phyloP scores from a whole-genome alignment of 2,797 vertebrate genomes.

The Sebastes iracundus region DNA sequence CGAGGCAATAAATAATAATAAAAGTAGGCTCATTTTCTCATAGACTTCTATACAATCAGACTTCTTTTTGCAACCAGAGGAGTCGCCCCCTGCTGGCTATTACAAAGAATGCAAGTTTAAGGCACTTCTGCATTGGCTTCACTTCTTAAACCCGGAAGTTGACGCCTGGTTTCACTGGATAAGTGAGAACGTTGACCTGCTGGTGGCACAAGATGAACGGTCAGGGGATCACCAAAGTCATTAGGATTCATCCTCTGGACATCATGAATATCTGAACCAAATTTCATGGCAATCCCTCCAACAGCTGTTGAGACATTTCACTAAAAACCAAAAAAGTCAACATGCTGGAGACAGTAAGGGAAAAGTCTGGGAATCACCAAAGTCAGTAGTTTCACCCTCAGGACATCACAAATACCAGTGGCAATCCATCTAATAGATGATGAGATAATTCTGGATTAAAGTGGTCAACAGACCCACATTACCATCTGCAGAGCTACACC shows the following conservation, averaged over 20 bases:
- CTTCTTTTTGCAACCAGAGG: too few species aligned
- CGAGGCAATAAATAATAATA: too few species aligned
- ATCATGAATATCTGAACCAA: not conserved
- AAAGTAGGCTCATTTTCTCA: too few species aligned
- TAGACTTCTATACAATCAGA: too few species aligned
- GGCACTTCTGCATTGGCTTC: too few species aligned
- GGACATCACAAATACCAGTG: too few species aligned
- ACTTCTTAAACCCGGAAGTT: fast-evolving
- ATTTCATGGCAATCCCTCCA: not conserved
- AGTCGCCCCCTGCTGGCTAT: too few species aligned
- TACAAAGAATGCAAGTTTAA: too few species aligned
- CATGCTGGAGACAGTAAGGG: fast-evolving
- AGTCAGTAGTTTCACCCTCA: not conserved
- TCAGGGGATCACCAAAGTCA: too few species aligned
- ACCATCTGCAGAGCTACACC: not conserved
- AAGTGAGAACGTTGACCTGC: too few species aligned
- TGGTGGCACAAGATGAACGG: not conserved
- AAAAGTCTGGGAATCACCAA: not conserved
- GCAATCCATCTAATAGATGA: not conserved
- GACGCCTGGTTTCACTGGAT: not conserved
- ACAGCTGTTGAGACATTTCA: not conserved
- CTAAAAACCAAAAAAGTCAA: not conserved
- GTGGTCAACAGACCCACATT: too few species aligned
- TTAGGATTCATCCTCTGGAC: not conserved
- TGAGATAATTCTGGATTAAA: not conserved